Base-by-base conservation (phyloP, 1,140 invertebrate genomes). In the Sipha flava region DNA sequence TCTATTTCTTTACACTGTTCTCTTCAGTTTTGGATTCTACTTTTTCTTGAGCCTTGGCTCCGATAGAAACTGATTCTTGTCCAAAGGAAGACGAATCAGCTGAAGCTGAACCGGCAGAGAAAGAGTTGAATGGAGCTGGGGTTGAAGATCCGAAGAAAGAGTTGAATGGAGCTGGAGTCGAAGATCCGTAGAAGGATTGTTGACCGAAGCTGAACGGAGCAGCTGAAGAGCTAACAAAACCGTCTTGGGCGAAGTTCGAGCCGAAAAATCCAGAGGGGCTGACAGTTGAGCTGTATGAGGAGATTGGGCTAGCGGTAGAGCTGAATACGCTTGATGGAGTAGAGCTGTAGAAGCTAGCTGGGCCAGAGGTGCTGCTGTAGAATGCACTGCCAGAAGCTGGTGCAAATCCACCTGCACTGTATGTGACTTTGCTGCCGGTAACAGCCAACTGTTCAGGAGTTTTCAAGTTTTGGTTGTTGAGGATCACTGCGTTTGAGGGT, bases 11-110 rank as follows among this genome's bases (percentile, higher is more conserved):
- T 54, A 23, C 31, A 23, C 21, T n/a, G n/a, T 54, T 34, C 18
- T 75, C 70, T 37, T 54, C 70, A 18, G 70, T 23, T 75, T 54
- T 75, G 2, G 70, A 75, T 18, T 75, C 70, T 6, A 75, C 29
- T 2, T 75, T 75, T 16, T 70, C 66, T 29, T 47, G 21, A n/a
- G 0, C 10, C 12, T 52, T 54, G 70, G n/a, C 47, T 21, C 70
- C 70, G 26, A 75, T 75, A 12, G 26, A 2, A 16, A 75, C 47
- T 9, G 80, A 0, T 59, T 80, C 54, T 73, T 72, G 66, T 6
- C 64, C 62, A 3, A 5, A 34, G 0, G 73, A 59, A 21, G 1
- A 49, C 5, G 16, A 40, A 23, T 29, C 43, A 18, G 26, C 2
- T 16, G 64, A n/a, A n/a, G n/a, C n/a, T n/a, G n/a, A n/a, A n/a